Base-by-base conservation (phyloP, 2,888 invertebrate genomes). In the Cataglyphis rosenhaueri region DNA sequence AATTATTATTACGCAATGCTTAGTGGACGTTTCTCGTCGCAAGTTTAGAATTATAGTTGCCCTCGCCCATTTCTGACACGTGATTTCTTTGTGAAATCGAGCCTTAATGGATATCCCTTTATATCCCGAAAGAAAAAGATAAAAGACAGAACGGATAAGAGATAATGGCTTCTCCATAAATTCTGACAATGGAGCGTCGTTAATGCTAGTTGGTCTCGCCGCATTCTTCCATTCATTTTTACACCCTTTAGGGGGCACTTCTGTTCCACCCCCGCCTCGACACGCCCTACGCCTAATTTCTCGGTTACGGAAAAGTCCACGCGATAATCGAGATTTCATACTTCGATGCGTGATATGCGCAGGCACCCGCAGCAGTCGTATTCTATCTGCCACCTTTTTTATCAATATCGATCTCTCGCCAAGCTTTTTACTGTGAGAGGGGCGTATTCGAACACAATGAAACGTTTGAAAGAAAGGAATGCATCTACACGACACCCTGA, bases 271-370 rank as follows among this genome's bases (percentile, higher is more conserved):
- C 83, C 66, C 81, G 61, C 65, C 35, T 70, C 59, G 71, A 78
- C 71, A 78, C 78, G 78, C 71, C 71, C 38, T 57, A 48, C 76
- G 59, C 55, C 84, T 83, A 89, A 92, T 92, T 92, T 91, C 90
- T 91, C 86, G 86, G 66, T 86, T 86, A 87, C 74, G 90, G 89
- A 88, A 92, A 91, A 90, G 87, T 90, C 81, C 87, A 82, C 84
- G 84, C 83, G 85, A 65, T 92, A 93, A 93, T 93, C 92, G 92
- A 87, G 89, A 93, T 93, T 93, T 93, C 90, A 92, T 91, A 92
- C 79, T 61, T 79, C 10, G 74, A 84, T 41, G 64, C 29, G 41
- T 70, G 57, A 70, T 78, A 70, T 68, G 76, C 75, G 65, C 75
- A 78, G 57, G 57, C 57, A 48, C 52, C 38, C 86, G 35, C 52